These are phyloP conservation scores for Brotula barbata DNA, from an alignment of 2,797 vertebrate genomes.

Conservation along the genomic window DNA sequence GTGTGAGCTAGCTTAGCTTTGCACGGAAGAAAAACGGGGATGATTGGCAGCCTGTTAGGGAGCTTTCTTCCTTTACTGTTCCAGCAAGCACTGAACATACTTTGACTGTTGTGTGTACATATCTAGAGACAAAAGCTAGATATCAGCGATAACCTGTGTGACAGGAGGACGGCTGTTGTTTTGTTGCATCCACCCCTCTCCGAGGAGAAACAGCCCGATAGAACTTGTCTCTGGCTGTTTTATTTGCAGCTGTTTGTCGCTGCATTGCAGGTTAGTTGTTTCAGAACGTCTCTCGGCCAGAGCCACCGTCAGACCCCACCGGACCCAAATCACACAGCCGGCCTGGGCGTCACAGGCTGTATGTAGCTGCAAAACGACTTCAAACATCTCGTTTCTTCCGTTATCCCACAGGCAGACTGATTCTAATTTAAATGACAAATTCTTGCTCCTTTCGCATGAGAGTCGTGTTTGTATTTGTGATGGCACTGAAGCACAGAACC, in stretches of 20 bases:
- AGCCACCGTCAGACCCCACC: conserved; percentile 30
- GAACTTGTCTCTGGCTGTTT: not conserved
- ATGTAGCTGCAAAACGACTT: not conserved
- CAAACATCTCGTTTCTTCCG: too few species aligned
- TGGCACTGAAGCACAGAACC: conserved; percentile 44
- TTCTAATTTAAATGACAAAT: too few species aligned
- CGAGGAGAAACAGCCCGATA: conserved; percentile 22
- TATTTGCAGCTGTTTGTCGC: not conserved
- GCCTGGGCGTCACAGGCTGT: not conserved
- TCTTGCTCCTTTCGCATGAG: conserved; percentile 3
- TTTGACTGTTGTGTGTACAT: not conserved
- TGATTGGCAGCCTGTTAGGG: conserved; percentile 5
- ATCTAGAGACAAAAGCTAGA: not conserved
- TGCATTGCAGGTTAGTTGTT: conserved; percentile 3
- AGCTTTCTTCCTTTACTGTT: not conserved
- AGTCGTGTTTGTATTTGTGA: conserved; percentile 44
- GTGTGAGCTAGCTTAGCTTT: conserved; percentile 37
- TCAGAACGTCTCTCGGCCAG: conserved; percentile 7
- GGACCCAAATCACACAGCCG: conserved; percentile 16
- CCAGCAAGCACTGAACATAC: conserved; percentile 1
- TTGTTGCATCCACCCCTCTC: not conserved
- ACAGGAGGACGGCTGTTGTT: not conserved
- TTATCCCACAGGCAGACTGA: too few species aligned
- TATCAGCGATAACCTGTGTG: not conserved
- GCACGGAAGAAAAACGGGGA: conserved; percentile 3